A percentile compares a stretch with the other conserved stretches of the same genome.
These are phyloP conservation scores for Rhabdophis nuchalis DNA, from an alignment of 2,797 vertebrate species.

Conservation along the genomic window DNA sequence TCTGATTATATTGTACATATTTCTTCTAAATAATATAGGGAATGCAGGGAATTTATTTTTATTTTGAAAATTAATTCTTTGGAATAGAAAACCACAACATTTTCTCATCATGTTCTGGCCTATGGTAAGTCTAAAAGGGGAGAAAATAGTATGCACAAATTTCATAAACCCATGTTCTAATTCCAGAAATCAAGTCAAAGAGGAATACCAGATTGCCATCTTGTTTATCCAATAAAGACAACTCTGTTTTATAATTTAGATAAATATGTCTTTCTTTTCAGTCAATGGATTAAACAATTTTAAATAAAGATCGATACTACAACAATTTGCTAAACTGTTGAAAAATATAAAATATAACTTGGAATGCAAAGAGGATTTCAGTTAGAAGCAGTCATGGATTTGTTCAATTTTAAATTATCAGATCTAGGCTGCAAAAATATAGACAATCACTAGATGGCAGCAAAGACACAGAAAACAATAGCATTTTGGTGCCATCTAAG, in stretches of 20 bases:
- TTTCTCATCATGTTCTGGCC: neutral
- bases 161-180: neutral
- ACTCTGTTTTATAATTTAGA: neutral
- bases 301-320: neutral
- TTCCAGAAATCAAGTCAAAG: neutral
- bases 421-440: neutral
- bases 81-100: neutral
- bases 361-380: neutral
- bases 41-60: neutral
- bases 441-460: neutral
- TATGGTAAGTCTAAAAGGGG: too few relatives aligned
- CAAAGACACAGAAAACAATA: neutral
- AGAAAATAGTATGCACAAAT: neutral
- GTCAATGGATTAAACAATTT: neutral
- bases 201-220: neutral
- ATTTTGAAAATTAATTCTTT: neutral
- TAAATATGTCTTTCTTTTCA: neutral
- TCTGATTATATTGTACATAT: neutral
- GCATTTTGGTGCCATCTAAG: neutral
- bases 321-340: neutral
- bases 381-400: neutral
- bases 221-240: neutral
- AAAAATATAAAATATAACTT: neutral
- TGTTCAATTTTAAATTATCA: neutral
- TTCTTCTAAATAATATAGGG: neutral